Evolutionary conservation across 2,888 invertebrate genomes (phyloP).

Genomic region (Heterodera filipjevi): DNA sequence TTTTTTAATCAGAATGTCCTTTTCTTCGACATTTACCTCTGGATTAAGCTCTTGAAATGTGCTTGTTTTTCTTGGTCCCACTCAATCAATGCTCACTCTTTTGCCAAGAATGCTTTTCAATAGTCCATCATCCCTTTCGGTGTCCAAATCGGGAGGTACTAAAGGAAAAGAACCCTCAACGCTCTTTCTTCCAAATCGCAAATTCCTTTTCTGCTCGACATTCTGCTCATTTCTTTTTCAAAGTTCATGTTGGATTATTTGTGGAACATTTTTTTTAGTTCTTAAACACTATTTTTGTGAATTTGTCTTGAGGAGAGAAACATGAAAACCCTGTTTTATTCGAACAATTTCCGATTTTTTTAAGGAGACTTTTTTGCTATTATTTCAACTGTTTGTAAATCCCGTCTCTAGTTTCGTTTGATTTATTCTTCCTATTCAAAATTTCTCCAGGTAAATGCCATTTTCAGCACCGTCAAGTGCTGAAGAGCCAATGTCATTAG

Average conservation of each 20-base stretch:
- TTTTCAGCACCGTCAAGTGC: constrained; percentile 1
- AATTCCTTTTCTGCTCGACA: background rate
- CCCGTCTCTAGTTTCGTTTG: too few species aligned
- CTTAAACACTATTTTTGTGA: background rate
- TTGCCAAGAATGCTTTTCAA: constrained; percentile 12
- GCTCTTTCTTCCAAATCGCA: background rate
- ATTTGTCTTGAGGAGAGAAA: background rate
- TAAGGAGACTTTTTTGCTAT: too few species aligned
- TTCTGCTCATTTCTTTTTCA: background rate
- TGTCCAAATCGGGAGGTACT: constrained; percentile 2
- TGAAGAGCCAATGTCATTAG: constrained; percentile 16
- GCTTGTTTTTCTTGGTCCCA: too few species aligned
- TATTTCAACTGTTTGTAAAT: too few species aligned
- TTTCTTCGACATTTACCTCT: too few species aligned
- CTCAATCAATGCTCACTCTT: too few species aligned
- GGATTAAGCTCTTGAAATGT: too few species aligned
- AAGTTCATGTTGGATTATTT: background rate
- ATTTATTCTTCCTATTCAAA: background rate
- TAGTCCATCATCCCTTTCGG: background rate
- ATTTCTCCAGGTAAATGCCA: background rate
- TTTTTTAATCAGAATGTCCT: too few species aligned
- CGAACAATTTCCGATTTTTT: too few species aligned
- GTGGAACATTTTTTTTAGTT: background rate
- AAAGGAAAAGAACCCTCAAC: background rate
- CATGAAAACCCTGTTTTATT: background rate